These are phyloP conservation scores for Ptycholaimellus sp. DNA, from an alignment of 2,888 invertebrate genomes.

Conservation along the genomic window DNA sequence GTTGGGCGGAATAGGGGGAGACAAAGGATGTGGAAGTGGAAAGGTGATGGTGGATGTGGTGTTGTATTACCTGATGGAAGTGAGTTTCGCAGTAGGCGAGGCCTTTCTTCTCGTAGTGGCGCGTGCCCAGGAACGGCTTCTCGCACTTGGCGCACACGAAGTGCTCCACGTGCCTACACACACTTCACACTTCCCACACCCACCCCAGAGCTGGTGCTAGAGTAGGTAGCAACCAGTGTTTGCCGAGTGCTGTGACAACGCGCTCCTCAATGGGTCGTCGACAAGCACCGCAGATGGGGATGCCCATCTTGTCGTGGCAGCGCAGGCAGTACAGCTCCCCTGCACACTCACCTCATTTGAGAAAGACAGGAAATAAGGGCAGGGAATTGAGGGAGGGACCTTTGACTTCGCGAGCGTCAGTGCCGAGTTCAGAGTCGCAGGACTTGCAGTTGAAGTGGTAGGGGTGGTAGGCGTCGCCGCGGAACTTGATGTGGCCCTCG, in stretches of 20 bases:
- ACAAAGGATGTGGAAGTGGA: too few species aligned
- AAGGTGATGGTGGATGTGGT: too few species aligned
- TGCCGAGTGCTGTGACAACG: constrained; percentile 88
- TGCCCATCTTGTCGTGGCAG: constrained; percentile 98
- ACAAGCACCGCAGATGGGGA: constrained; percentile 98
- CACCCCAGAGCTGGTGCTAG: not conserved
- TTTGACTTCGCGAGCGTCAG: constrained; percentile 85
- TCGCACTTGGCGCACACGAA: constrained; percentile 99
- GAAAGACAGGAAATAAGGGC: too few species aligned
- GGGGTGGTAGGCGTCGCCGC: constrained; percentile 87
- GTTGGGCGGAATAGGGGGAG: too few species aligned
- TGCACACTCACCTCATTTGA: too few species aligned
- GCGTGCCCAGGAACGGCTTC: constrained; percentile 92
- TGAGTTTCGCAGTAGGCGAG: constrained; percentile 96
- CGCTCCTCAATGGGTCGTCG: constrained; percentile 93
- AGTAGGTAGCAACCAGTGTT: constrained; percentile 71
- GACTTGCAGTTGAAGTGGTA: constrained; percentile 89
- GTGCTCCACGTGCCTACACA: constrained; percentile 40
- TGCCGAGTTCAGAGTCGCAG: constrained; percentile 55
- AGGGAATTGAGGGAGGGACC: too few species aligned
- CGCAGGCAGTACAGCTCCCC: constrained; percentile 81
- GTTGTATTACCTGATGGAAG: constrained; percentile 54
- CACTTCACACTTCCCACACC: not conserved
- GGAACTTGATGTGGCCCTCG: constrained; percentile 32
- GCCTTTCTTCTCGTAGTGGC: constrained; percentile 94